Evolutionary conservation across 2,888 invertebrate species (phyloP).

Genomic region (Tetramorium bicarinatum): DNA sequence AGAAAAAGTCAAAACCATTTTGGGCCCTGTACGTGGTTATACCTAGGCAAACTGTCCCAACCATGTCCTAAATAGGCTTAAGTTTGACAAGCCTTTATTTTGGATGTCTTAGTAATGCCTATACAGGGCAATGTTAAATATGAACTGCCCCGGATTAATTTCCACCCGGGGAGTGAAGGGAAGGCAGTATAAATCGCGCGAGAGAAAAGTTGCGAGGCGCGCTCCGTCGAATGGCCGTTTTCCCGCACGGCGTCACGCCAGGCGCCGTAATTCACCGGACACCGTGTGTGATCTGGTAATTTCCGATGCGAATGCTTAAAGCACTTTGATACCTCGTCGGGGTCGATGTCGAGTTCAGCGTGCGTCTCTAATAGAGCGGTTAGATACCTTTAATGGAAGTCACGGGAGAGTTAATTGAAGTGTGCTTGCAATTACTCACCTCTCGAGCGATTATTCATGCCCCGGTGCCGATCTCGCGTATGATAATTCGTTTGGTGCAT

Average conservation of each 20-base stretch:
- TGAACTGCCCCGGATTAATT: too few species aligned
- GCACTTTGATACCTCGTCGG: conserved; percentile 29
- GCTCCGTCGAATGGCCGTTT: background rate
- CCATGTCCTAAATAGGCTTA: too few species aligned
- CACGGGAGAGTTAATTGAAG: conserved; percentile 69
- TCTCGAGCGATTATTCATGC: conserved; percentile 66
- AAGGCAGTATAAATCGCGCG: too few species aligned
- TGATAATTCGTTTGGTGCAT: conserved; percentile 70
- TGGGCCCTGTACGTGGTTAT: too few species aligned
- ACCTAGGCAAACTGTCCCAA: too few species aligned
- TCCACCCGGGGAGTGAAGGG: too few species aligned
- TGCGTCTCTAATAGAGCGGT: conserved; percentile 52
- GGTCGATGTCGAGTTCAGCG: conserved; percentile 29
- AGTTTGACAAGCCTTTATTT: too few species aligned
- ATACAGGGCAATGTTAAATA: too few species aligned
- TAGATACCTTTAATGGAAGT: conserved; percentile 66
- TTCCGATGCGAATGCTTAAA: conserved; percentile 16
- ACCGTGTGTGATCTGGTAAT: conserved; percentile 6
- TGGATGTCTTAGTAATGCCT: too few species aligned
- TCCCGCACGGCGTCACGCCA: too few species aligned
- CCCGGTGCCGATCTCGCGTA: conserved; percentile 65
- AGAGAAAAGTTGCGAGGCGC: too few species aligned
- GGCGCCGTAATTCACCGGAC: background rate
- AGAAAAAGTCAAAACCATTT: too few species aligned
- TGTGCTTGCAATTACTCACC: conserved; percentile 70